Evolutionary conservation across 2,888 invertebrate genomes (phyloP).

Genomic region (Athripsodes cinereus): DNA sequence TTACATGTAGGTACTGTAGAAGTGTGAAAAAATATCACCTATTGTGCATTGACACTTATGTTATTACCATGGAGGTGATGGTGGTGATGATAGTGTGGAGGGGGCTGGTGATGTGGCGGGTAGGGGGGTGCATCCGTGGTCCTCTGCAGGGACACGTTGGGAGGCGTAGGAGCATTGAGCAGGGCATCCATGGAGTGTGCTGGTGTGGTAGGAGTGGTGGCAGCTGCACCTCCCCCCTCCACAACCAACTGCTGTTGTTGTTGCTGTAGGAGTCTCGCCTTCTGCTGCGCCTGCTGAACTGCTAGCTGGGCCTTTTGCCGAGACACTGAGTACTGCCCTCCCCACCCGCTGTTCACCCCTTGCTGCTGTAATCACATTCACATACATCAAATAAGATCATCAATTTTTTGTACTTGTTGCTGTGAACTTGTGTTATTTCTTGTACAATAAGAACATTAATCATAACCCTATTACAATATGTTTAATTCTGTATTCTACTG

Average conservation of each 20-base stretch:
- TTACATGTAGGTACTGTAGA: too few species aligned
- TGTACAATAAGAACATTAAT: too few species aligned
- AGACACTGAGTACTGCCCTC: slow-evolving; percentile 29
- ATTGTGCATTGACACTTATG: too few species aligned
- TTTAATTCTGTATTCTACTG: too few species aligned
- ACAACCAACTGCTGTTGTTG: slow-evolving; percentile 79
- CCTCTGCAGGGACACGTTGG: slow-evolving; percentile 81
- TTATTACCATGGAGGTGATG: slow-evolving; percentile 33
- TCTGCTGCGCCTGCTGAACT: slow-evolving; percentile 51
- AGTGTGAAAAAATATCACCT: too few species aligned
- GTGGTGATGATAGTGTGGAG: slow-evolving; percentile 41
- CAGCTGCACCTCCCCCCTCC: slow-evolving; percentile 41
- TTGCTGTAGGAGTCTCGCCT: slow-evolving; percentile 66
- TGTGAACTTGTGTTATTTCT: too few species aligned
- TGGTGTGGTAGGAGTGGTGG: slow-evolving; percentile 44
- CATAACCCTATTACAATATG: too few species aligned
- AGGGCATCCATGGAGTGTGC: slow-evolving; percentile 62
- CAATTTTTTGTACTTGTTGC: too few species aligned
- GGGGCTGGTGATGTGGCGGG: slow-evolving; percentile 31
- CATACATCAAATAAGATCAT: too few species aligned
- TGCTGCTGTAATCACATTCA: slow-evolving; percentile 14
- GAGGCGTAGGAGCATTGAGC: slow-evolving; percentile 78
- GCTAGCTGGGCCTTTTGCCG: slow-evolving; percentile 40
- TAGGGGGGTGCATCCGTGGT: slow-evolving; percentile 53
- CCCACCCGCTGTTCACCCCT: slow-evolving; percentile 4